Evolutionary conservation across 2,113 vertebrate species (phyloP).

Genomic region (Pipra filicauda): DNA sequence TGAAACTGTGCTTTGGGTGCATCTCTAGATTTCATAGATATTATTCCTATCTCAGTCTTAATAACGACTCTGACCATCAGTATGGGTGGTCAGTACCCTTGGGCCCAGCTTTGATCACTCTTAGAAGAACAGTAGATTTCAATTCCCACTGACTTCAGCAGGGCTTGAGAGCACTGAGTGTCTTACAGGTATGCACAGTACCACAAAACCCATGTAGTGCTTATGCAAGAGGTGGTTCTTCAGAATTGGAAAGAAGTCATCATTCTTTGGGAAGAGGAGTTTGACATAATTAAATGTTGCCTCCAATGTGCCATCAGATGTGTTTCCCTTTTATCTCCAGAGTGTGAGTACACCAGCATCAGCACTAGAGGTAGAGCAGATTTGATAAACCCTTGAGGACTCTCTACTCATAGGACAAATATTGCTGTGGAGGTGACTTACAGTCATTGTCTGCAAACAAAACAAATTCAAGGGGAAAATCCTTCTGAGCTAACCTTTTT

Average conservation of each 20-base stretch:
- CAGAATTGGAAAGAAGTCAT: background rate
- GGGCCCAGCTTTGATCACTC: background rate
- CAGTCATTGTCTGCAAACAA: background rate
- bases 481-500: background rate
- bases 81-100: background rate
- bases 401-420: background rate
- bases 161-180: background rate
- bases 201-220: rapidly evolving
- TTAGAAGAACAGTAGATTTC: background rate
- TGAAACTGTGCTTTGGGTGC: background rate
- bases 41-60: background rate
- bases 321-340: background rate
- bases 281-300: background rate
- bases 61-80: background rate
- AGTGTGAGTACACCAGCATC: rapidly evolving
- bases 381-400: background rate
- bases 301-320: background rate
- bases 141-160: background rate
- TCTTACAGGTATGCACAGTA: background rate
- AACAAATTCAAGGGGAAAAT: background rate
- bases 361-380: background rate
- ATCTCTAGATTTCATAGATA: background rate
- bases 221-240: background rate
- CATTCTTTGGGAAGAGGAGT: background rate
- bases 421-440: background rate